phyloP scores from a whole-genome alignment of 1,140 invertebrate species.

The Drosophila parvula region DNA sequence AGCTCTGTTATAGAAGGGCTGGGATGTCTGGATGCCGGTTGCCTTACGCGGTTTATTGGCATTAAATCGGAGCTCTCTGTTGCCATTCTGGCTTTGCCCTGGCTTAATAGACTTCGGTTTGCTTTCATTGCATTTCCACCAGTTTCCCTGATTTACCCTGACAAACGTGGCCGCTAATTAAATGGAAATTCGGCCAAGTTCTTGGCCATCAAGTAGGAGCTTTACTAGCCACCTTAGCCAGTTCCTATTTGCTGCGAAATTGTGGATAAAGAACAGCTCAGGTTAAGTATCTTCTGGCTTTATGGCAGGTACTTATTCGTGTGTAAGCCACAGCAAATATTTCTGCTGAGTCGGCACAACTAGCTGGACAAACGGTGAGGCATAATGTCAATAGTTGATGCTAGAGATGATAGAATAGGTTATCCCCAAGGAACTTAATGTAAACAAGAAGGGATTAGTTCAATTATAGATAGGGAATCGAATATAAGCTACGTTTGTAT shows the following conservation, averaged over 20 bases:
- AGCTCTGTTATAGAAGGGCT: slow-evolving; percentile 46
- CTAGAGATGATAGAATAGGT: neutral
- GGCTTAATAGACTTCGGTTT: slow-evolving; percentile 76
- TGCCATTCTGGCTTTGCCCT: slow-evolving; percentile 71
- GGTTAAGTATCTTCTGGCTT: slow-evolving; percentile 54
- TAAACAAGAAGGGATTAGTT: neutral
- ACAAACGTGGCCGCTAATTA: slow-evolving; percentile 65
- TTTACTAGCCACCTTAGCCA: slow-evolving; percentile 14
- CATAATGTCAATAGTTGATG: slow-evolving; percentile 29
- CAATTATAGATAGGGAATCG: neutral
- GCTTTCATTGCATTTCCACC: slow-evolving; percentile 65
- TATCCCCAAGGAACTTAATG: neutral
- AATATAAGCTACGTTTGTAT: neutral
- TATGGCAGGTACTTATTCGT: slow-evolving; percentile 71
- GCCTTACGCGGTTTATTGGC: slow-evolving; percentile 68
- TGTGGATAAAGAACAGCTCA: slow-evolving; percentile 31
- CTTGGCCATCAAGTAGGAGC: slow-evolving; percentile 20
- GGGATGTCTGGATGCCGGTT: slow-evolving; percentile 17
- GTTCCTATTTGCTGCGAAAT: slow-evolving; percentile 13
- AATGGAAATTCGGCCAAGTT: slow-evolving; percentile 56
- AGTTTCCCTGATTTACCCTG: slow-evolving; percentile 25
- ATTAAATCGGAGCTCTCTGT: slow-evolving; percentile 61
- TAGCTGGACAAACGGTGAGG: slow-evolving; percentile 44
- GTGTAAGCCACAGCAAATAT: slow-evolving; percentile 57
- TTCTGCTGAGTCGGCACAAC: slow-evolving; percentile 64